Evolutionary conservation across 2,113 vertebrate species (phyloP).

Genomic region (Larimichthys crocea): DNA sequence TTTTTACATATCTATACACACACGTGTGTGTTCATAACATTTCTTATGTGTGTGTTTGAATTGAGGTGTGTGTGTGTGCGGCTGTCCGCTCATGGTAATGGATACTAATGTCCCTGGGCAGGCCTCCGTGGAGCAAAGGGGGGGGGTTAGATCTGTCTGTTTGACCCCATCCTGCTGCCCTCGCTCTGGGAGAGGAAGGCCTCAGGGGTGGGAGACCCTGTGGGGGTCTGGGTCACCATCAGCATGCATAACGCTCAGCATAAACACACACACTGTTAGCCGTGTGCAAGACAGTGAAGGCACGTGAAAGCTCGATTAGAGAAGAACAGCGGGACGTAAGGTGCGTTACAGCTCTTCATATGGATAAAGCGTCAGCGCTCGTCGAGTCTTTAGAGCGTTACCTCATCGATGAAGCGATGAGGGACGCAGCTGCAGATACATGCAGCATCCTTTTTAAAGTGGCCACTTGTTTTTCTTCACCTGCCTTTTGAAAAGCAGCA

Average conservation of each 20-base stretch:
- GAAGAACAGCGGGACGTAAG: no score
- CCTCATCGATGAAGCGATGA: neutral
- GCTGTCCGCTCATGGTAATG: constrained; percentile 68
- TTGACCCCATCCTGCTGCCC: constrained; percentile 74
- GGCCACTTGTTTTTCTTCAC: constrained; percentile 24
- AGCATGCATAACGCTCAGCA: constrained; percentile 76
- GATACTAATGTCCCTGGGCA: constrained; percentile 80
- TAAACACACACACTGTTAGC: constrained; percentile 62
- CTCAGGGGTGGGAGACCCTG: constrained; percentile 55
- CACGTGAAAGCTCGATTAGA: neutral
- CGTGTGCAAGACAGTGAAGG: constrained; percentile 36
- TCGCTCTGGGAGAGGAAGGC: constrained; percentile 59
- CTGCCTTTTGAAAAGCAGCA: constrained; percentile 27
- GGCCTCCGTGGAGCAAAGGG: constrained; percentile 69
- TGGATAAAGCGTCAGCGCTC: neutral
- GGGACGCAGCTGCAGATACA: neutral
- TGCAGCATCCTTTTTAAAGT: constrained; percentile 17
- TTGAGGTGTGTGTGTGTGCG: constrained; percentile 24
- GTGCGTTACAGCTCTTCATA: neutral
- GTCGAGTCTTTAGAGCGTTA: constrained; percentile 5
- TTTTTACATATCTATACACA: neutral
- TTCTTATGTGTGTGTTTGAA: constrained; percentile 12
- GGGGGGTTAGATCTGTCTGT: constrained; percentile 67
- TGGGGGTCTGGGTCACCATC: constrained; percentile 76
- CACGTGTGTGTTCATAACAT: neutral